Base-by-base conservation (phyloP, 1,140 invertebrate genomes). In the Tetragnatha versicolor region DNA sequence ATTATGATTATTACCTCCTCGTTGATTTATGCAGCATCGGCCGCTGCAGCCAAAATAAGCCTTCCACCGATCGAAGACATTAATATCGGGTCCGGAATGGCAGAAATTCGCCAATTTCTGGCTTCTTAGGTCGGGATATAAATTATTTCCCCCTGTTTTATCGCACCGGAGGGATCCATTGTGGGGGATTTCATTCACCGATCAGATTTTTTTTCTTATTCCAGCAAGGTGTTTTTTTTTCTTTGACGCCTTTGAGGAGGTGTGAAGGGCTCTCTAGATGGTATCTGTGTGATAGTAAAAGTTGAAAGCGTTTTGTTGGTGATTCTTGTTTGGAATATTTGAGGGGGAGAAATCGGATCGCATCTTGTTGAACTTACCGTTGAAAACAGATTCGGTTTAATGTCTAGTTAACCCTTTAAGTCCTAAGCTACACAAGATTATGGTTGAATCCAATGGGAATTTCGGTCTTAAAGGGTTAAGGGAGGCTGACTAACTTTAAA, bases 41-140 rank as follows among this genome's bases (percentile, higher is more conserved):
- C 47, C 37, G 29, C 29, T 22, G 53, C 55, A 39, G 58, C 70
- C 31, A 45, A 61, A 58, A 61, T 47, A 60, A 61, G 53, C 55
- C 55, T 10, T 17, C 37, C 20, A 22, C 42, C 2, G 7, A 29
- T 22, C 20, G 33, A 37, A 33, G 49, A 31, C 66, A 39, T 70
- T 70, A 70, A 55, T 73, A 61, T 73, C 17, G n/a, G 33, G 45
- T 68, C 25, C 20, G 35, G 55, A 73, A 73, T 73, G 70, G 55
- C 37, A 33, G 70, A 60, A 73, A 47, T 73, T 61, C 55, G 45
- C 70, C 70, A 73, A 73, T 73, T 73, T 60, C 70, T 58, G 70
- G 9, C 70, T 73, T 27, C 70, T 73, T 73, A 73, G 61, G 55
- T 47, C 37, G 22, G 39, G 70, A 37, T 61, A 45, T 45, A 45